A percentile compares a stretch with the other conserved stretches of the same genome.
Evolutionary conservation across 2,797 vertebrate genomes (phyloP).

Genomic region (Prionace glauca): DNA sequence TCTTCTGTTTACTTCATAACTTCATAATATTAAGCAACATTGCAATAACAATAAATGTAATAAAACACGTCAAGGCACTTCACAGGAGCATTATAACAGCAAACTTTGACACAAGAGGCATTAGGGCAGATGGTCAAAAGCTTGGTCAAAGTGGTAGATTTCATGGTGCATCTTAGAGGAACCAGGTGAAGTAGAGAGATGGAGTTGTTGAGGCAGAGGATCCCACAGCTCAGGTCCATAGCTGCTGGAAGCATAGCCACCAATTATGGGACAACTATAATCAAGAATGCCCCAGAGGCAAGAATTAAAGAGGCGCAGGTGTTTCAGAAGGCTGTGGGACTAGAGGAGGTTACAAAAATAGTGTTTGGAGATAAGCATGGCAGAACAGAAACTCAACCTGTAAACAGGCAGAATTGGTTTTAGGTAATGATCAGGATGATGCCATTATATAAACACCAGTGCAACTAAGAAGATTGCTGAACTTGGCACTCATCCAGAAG

Average conservation of each 20-base stretch:
- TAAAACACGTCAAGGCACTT: background rate
- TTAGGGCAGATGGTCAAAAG: background rate
- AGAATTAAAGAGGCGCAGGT: background rate
- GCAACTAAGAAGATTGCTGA: background rate
- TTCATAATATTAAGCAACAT: background rate
- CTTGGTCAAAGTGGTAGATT: background rate
- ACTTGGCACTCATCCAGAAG: background rate
- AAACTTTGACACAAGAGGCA: background rate
- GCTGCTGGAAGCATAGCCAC: background rate
- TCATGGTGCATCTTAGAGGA: background rate
- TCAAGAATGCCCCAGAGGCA: background rate
- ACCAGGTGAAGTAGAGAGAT: background rate
- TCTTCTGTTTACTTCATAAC: background rate
- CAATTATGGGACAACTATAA: background rate
- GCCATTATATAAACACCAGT: background rate
- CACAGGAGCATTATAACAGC: background rate
- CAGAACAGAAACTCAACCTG: background rate
- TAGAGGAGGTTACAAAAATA: background rate
- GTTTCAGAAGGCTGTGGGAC: background rate
- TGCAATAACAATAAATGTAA: background rate
- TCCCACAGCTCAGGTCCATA: background rate
- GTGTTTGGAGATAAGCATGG: background rate
- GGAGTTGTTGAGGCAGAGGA: background rate
- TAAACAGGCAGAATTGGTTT: background rate
- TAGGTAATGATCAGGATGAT: background rate